Base-by-base conservation (phyloP, 53 echinoderm and acorn worm species). In the Arbacia lixula region DNA sequence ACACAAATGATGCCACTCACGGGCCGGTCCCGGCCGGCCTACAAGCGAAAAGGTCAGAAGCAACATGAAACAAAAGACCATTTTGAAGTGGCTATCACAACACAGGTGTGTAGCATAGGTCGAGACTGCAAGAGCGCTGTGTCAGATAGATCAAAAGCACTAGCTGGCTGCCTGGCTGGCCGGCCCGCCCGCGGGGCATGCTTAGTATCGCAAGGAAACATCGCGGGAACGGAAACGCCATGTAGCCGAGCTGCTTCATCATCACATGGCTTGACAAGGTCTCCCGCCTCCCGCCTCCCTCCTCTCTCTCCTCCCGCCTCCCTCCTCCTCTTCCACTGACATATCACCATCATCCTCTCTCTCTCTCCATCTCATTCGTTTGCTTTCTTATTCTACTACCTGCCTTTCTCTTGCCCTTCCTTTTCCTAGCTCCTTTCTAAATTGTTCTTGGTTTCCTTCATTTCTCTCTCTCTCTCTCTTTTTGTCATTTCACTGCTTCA, bases 41-140 rank as follows among this genome's bases (percentile, higher is more conserved):
- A n/a, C n/a, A n/a, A n/a, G n/a, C n/a, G 36, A 27, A 43, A 66
- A 69, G 69, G 69, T 41, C 69, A 69, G 4, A 43, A 16, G 69
- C 69, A 69, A 69, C 69, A 69, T 40, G 69, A 69, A 69, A 69
- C 69, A 5, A 69, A 69, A 69, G 69, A 69, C 69, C 40, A 69
- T 43, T 20, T 27, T 1, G 26, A 36, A 69, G 43, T 69, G 69
- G 69, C 69, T 69, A 69, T 69, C 69, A 43, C 34, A 69, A 42
- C 69, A 69, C 69, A 69, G 69, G 69, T 69, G 69, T 43, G 27
- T 43, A 42, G 69, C 43, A n/a, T n/a, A n/a, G n/a, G n/a, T n/a
- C n/a, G n/a, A n/a, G n/a, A n/a, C n/a, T n/a, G n/a, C n/a, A n/a
- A n/a, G n/a, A n/a, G n/a, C 42, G n/a, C 43, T 42, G 25, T 27